Evolutionary conservation across 2,113 vertebrate species (phyloP).

Genomic region (Nothoprocta perdicaria): DNA sequence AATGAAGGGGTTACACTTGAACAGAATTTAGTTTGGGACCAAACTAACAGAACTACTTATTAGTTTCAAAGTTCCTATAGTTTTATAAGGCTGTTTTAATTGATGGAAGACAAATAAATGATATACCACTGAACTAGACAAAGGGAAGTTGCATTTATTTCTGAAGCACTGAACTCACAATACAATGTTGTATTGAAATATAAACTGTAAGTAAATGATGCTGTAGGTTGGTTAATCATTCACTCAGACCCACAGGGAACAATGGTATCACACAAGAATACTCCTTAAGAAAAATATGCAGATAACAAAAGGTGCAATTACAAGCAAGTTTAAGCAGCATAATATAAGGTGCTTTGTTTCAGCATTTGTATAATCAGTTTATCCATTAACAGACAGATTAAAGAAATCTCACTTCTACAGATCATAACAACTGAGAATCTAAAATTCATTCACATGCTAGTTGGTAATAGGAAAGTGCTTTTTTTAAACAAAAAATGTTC

Average conservation of each 20-base stretch:
- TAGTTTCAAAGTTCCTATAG: neutral
- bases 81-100: neutral
- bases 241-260: slow-evolving; percentile 74
- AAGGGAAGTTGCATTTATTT: slow-evolving; percentile 83
- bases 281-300: slow-evolving; percentile 77
- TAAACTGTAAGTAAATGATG: slow-evolving; percentile 75
- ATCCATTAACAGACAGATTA: slow-evolving; percentile 70
- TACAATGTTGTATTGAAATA: slow-evolving; percentile 77
- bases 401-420: slow-evolving; percentile 75
- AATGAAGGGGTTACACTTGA: neutral
- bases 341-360: slow-evolving; percentile 84
- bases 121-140: slow-evolving; percentile 56
- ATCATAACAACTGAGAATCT: slow-evolving; percentile 73
- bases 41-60: neutral
- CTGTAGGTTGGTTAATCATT: slow-evolving; percentile 70
- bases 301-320: slow-evolving; percentile 84
- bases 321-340: slow-evolving; percentile 84
- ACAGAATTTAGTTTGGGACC: neutral
- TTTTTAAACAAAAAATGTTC: slow-evolving; percentile 58
- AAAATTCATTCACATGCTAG: slow-evolving; percentile 78
- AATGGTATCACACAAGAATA: slow-evolving; percentile 68
- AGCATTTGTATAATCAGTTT: slow-evolving; percentile 71
- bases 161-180: slow-evolving; percentile 82
- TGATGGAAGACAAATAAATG: neutral
- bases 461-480: slow-evolving; percentile 80